Base-by-base conservation (phyloP, 2,113 vertebrate genomes). In the Grammomys surdaster region DNA sequence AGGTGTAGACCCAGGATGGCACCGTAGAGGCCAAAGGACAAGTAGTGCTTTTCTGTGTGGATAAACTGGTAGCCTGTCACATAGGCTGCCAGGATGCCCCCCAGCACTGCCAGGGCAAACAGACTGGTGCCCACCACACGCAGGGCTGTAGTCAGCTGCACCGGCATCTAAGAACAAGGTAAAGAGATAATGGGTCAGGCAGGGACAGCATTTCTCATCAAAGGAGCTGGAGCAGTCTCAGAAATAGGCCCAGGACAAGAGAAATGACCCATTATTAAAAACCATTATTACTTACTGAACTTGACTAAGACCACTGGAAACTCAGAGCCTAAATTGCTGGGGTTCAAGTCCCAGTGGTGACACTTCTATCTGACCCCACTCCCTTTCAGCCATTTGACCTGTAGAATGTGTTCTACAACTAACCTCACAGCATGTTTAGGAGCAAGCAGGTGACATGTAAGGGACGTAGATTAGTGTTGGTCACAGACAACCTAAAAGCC, bases 11-110 rank as follows among this genome's bases (percentile, higher is more conserved):
- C 99, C 93, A 99, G 99, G 98, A 99, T 99, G 97, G 99, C 99
- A 1, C 99, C 99, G 58, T 99, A 99, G 78, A 99, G 99, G 77
- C 99, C 99, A 0, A 99, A 99, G 94, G 99, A 99, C 76, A 99
- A 99, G 98, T 99, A 99, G 98, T 99, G 99, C 98, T 99, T 99
- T 97, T 99, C 99, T 0, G 99, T 99, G 98, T 99, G 99, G 98
- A 99, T 99, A 98, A 99, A 99, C 98, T 99, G 99, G 98, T 99
- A 99, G 46, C 99, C 99, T 0, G 99, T 99, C 95, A 99, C 98
- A 9, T 99, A 99, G 94, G 99, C 99, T 4, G 99, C 98, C 48
- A 99, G 98, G 97, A 99, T 99, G 96, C 99, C 99, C 93, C 99
- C 99, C 97, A 99, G 99, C 95, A 99, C 99, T n/a, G 98, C 99